These are phyloP conservation scores for Synchiropus splendidus DNA, from an alignment of 2,113 vertebrate species.

Conservation along the genomic window DNA sequence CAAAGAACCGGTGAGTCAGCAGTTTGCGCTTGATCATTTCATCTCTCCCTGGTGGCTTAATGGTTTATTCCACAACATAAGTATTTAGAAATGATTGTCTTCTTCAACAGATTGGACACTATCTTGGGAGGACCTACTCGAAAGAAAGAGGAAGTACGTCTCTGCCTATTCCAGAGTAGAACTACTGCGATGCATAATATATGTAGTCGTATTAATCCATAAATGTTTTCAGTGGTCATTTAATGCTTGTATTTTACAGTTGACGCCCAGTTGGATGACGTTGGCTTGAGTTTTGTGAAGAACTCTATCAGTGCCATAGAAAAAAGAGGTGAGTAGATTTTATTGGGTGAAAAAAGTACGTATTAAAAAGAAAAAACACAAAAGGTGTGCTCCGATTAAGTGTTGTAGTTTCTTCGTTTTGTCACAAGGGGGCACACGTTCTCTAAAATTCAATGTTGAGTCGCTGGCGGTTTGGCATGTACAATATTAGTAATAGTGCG, in stretches of 20 bases:
- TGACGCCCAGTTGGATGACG: conserved; percentile 84
- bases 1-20: conserved; percentile 84
- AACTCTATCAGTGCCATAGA: conserved; percentile 89
- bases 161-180: not conserved
- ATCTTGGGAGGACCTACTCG: conserved; percentile 67
- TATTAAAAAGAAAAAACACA: no score
- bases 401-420: conserved; percentile 1
- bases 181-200: no score
- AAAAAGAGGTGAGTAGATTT: conserved; percentile 84
- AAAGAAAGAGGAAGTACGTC: conserved; percentile 87
- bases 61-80: no score
- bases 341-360: no score
- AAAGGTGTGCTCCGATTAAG: no score
- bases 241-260: conserved; percentile 35
- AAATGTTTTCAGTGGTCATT: not conserved
- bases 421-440: conserved; percentile 57
- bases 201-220: not conserved
- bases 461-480: no score
- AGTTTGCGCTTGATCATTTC: conserved; percentile 1
- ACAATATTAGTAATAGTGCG: no score
- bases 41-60: not conserved
- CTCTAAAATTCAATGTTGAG: conserved; percentile 15
- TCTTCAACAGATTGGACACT: conserved; percentile 60
- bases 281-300: conserved; percentile 81
- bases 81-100: not conserved